A percentile compares a stretch with the other conserved stretches of the same genome.
These are phyloP conservation scores for Spea hammondii DNA, from an alignment of 2,797 vertebrate genomes.

Conservation along the genomic window DNA sequence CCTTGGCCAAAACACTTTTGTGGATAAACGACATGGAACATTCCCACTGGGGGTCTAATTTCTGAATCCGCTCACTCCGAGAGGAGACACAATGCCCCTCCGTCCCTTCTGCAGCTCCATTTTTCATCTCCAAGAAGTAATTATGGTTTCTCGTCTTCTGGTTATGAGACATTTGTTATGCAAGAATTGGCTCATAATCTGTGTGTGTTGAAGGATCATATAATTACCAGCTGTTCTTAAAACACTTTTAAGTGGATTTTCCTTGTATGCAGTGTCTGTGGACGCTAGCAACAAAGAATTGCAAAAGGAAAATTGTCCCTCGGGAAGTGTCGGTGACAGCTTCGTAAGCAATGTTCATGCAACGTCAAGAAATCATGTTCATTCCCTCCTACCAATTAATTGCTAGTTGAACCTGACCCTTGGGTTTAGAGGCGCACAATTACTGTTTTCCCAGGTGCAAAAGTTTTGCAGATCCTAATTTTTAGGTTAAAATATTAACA, in stretches of 20 bases:
- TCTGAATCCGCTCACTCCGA: constrained; percentile 16
- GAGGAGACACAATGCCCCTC: constrained; percentile 12
- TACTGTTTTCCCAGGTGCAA: constrained; percentile 32
- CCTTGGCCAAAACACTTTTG: constrained; percentile 8
- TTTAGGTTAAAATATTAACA: background rate
- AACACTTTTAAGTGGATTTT: constrained; percentile 7
- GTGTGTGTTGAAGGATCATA: background rate
- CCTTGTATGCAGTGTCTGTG: constrained; percentile 3
- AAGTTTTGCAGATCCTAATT: constrained; percentile 4
- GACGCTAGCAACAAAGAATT: background rate
- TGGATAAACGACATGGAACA: constrained; percentile 7
- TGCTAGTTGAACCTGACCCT: constrained; percentile 14
- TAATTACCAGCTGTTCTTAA: constrained; percentile 24
- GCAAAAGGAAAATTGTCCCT: constrained; percentile 12
- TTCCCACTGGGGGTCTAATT: constrained; percentile 17
- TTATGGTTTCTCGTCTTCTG: constrained; percentile 25
- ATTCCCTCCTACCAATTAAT: constrained; percentile 2
- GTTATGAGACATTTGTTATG: constrained; percentile 2
- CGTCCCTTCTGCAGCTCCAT: background rate
- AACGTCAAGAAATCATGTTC: constrained; percentile 22
- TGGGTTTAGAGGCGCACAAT: background rate
- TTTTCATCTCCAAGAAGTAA: constrained; percentile 24
- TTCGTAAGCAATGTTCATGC: background rate
- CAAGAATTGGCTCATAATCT: constrained; percentile 2
- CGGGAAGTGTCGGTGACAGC: constrained; percentile 12